Percentiles rank a stretch among this genome's conserved stretches.
These are phyloP conservation scores for Isoperla grammatica DNA, from an alignment of 2,888 invertebrate species.

Conservation along the genomic window DNA sequence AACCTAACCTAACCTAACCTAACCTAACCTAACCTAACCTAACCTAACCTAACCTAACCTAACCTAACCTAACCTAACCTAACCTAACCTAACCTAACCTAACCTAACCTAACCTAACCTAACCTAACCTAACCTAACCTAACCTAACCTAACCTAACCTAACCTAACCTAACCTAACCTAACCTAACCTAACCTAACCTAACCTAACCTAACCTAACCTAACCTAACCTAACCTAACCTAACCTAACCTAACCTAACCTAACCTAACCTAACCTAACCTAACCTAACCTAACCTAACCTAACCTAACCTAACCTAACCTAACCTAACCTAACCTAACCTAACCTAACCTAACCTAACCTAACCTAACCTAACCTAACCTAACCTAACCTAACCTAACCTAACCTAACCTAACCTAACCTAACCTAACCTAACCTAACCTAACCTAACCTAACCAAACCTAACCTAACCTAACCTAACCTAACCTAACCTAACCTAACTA, in stretches of 20 bases:
- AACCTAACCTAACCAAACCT: too few species aligned
- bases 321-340: constrained; percentile 17
- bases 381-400: constrained; percentile 3
- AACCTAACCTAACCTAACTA: too few species aligned
- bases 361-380: constrained; percentile 27
- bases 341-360: constrained; percentile 13
- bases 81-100: too few species aligned
- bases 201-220: constrained; percentile 35
- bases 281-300: constrained; percentile 26
- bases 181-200: constrained; percentile 32
- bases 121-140: too few species aligned
- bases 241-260: constrained; percentile 32
- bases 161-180: constrained; percentile 27
- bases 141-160: constrained; percentile 19
- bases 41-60: too few species aligned
- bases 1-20: too few species aligned
- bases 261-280: constrained; percentile 22
- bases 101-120: too few species aligned
- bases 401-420: too few species aligned
- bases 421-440: too few species aligned
- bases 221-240: constrained; percentile 31
- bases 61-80: too few species aligned
- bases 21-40: too few species aligned
- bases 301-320: constrained; percentile 14
- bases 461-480: too few species aligned